These are phyloP conservation scores for Aldrovandia affinis DNA, from an alignment of 2,797 vertebrate genomes.

Conservation along the genomic window DNA sequence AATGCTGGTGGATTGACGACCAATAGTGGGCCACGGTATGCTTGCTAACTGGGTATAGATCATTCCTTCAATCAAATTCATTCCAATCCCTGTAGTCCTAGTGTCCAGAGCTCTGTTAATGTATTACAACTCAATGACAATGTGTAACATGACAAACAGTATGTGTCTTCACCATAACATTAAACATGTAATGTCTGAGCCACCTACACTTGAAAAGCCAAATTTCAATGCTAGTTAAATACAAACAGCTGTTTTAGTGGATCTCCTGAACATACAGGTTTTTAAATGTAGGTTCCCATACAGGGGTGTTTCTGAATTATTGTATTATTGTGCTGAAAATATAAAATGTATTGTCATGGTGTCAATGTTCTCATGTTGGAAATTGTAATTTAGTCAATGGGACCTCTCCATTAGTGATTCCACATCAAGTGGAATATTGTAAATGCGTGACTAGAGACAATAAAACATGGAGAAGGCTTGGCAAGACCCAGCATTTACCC, in stretches of 20 bases:
- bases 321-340: too few species aligned
- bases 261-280: background rate
- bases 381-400: background rate
- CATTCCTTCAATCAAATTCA: background rate
- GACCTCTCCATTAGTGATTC: background rate
- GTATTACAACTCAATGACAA: background rate
- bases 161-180: background rate
- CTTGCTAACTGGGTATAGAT: too few species aligned
- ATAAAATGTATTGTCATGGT: background rate
- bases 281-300: background rate
- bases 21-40: too few species aligned
- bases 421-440: background rate
- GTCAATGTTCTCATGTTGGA: background rate
- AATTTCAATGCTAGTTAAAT: background rate
- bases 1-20: too few species aligned
- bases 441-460: background rate
- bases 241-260: conserved; percentile 13
- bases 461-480: background rate
- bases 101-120: background rate
- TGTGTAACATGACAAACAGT: background rate
- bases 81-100: background rate
- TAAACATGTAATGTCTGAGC: background rate
- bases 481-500: conserved; percentile 5
- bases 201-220: background rate
- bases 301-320: background rate